A percentile compares a stretch with the other conserved stretches of the same genome.
Conservation (phyloP, 2,113 vertebrate species). For the Empidonax alnorum region DNA sequence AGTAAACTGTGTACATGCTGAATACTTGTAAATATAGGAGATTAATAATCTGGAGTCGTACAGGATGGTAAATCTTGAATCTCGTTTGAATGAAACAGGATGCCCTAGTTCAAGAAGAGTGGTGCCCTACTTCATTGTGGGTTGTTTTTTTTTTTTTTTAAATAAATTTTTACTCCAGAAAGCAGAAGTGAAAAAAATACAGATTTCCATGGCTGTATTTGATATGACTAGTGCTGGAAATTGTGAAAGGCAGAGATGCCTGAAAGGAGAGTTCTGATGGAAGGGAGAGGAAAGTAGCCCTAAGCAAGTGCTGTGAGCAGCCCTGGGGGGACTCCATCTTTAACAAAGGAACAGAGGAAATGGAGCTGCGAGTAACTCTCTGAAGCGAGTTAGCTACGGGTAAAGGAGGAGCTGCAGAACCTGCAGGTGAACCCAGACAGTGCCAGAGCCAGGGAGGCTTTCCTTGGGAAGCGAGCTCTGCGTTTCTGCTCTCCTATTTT, state of each 20-base stretch:
- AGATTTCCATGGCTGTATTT: background rate
- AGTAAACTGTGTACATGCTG: background rate
- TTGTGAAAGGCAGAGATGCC: background rate
- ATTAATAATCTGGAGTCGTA: background rate
- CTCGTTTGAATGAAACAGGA: background rate
- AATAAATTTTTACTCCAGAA: background rate
- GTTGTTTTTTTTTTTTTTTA: background rate
- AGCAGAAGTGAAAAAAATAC: background rate
- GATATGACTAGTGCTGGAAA: background rate
- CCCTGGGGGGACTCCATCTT: constrained; percentile 47
- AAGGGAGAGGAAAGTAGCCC: constrained; percentile 27
- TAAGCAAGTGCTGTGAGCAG: constrained; percentile 46
- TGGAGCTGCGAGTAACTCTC: background rate
- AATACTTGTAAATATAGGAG: background rate
- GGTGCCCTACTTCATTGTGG: background rate
- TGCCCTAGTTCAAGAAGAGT: background rate
- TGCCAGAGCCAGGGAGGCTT: background rate
- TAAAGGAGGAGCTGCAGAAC: background rate
- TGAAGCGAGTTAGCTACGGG: background rate
- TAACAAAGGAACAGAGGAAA: constrained; percentile 39
- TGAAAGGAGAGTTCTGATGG: constrained; percentile 15
- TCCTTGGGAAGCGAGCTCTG: background rate
- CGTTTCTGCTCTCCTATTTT: background rate
- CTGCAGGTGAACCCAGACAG: background rate
- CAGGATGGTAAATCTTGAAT: background rate